phyloP scores from a whole-genome alignment of 2,888 invertebrate genomes.

The Aphelenchoides bicaudatus region DNA sequence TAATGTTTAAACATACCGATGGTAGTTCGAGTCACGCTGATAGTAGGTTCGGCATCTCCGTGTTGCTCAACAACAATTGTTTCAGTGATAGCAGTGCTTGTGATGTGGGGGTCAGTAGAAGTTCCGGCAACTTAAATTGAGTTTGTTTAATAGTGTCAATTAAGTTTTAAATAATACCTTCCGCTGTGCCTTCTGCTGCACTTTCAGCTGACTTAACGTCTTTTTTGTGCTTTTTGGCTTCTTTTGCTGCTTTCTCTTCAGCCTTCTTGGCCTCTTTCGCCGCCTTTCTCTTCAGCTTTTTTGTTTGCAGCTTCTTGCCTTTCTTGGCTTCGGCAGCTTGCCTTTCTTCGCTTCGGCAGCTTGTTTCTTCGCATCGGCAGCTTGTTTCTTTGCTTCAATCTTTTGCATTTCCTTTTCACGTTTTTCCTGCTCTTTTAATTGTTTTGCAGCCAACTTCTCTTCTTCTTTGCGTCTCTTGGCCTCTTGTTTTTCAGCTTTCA shows the following conservation, averaged over 20 bases:
- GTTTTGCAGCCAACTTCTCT: background rate
- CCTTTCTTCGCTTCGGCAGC: background rate
- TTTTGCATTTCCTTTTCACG: background rate
- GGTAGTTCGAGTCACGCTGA: conserved; percentile 9
- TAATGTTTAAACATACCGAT: no score
- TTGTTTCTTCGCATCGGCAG: background rate
- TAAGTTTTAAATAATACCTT: background rate
- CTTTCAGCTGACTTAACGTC: no score
- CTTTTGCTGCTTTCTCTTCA: conserved; percentile 4
- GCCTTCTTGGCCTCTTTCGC: background rate
- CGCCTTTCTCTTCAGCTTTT: background rate
- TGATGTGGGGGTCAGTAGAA: conserved; percentile 5
- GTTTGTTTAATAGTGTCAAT: no score
- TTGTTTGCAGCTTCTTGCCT: background rate
- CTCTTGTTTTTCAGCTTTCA: conserved; percentile 12
- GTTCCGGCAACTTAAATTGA: no score
- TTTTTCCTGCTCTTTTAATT: conserved; percentile 1
- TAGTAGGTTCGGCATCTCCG: conserved; percentile 10
- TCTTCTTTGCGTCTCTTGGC: conserved; percentile 11
- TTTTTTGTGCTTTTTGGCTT: no score
- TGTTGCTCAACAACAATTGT: conserved; percentile 13
- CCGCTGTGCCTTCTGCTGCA: no score
- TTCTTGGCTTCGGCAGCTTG: background rate
- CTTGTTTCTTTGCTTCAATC: conserved; percentile 5
- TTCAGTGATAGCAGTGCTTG: background rate